Conservation (phyloP, 2,797 vertebrate species). For the Champsocephalus gunnari region DNA sequence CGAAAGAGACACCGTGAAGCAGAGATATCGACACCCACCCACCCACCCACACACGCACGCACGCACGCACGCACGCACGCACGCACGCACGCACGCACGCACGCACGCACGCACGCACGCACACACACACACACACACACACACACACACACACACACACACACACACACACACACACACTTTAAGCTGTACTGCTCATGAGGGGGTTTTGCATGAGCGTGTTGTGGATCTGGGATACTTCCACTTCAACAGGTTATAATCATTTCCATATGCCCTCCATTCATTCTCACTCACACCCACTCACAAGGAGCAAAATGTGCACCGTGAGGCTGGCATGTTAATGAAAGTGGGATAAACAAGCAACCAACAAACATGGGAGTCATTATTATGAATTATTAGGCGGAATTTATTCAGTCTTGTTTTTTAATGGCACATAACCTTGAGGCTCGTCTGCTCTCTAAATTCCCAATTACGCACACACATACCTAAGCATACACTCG, state of each 20-base stretch:
- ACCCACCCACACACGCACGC: not conserved
- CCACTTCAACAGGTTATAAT: constrained; percentile 63
- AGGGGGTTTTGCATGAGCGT: constrained; percentile 26
- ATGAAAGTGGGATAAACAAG: constrained; percentile 74
- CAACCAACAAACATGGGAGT: constrained; percentile 61
- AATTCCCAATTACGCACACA: constrained; percentile 31
- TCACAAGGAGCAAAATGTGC: constrained; percentile 59
- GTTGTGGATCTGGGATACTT: constrained; percentile 43
- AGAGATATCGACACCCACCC: constrained; percentile 27
- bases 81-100: too few species aligned
- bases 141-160: not conserved
- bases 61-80: too few species aligned
- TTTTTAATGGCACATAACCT: constrained; percentile 77
- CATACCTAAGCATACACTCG: constrained; percentile 13
- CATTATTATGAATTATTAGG: constrained; percentile 80
- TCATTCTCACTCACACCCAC: constrained; percentile 66
- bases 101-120: too few species aligned
- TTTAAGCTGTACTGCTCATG: constrained; percentile 43
- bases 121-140: too few species aligned
- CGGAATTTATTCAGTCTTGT: constrained; percentile 72
- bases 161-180: not conserved
- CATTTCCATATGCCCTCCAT: constrained; percentile 77
- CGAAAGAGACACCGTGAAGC: constrained; percentile 30
- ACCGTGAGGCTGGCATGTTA: constrained; percentile 67
- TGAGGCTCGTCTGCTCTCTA: constrained; percentile 66